phyloP scores from a whole-genome alignment of 2,113 vertebrate species.

The Chrysochloris asiatica region DNA sequence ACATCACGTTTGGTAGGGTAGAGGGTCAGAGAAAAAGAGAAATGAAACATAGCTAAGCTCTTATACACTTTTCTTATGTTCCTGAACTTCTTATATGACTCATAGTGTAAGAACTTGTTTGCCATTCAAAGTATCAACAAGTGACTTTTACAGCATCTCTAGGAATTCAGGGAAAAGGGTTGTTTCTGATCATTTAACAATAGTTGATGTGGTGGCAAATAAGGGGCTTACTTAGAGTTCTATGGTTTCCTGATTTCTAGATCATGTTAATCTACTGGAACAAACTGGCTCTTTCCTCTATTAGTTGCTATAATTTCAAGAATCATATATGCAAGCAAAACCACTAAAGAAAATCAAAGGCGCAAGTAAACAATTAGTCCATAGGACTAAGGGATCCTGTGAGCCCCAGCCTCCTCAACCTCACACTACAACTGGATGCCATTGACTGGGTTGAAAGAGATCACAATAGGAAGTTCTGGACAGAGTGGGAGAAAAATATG shows the following conservation, averaged over 20 bases:
- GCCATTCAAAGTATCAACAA: background rate
- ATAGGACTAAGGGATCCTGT: no score
- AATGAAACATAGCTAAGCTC: background rate
- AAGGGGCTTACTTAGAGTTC: background rate
- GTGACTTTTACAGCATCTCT: background rate
- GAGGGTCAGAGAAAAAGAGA: no score
- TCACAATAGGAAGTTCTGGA: no score
- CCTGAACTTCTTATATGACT: background rate
- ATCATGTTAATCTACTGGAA: background rate
- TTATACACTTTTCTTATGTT: background rate
- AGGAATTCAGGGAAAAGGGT: background rate
- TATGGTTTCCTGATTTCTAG: background rate
- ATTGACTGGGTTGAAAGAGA: no score
- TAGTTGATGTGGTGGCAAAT: background rate
- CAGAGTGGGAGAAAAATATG: no score
- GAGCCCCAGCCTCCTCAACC: no score
- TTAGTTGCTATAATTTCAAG: background rate
- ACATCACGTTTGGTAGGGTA: no score
- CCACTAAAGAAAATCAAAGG: no score
- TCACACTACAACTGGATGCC: no score
- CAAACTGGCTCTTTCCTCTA: background rate
- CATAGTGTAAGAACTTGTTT: background rate
- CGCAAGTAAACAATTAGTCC: no score
- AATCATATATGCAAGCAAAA: background rate
- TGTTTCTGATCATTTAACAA: slow-evolving; percentile 1